Evolutionary conservation across 2,113 vertebrate species (phyloP).

Genomic region (Hucho hucho): DNA sequence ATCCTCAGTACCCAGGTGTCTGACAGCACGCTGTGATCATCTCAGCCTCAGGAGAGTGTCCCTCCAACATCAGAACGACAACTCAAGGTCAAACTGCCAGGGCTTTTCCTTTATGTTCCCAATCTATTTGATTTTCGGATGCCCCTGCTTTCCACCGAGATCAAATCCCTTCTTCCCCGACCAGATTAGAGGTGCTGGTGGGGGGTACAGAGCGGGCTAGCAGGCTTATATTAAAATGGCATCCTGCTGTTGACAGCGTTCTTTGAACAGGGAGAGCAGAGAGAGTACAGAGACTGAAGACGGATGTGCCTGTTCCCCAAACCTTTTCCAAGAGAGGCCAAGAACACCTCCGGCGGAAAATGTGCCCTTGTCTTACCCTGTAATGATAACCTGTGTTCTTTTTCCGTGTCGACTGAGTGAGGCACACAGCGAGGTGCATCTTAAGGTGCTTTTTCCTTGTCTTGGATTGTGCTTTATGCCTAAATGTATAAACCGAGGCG

Average conservation of each 20-base stretch:
- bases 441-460: not conserved
- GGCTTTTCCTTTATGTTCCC: slow-evolving; percentile 29
- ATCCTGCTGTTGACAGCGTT: slow-evolving; percentile 44
- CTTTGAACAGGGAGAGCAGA: slow-evolving; percentile 36
- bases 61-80: slow-evolving; percentile 35
- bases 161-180: slow-evolving; percentile 60
- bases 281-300: slow-evolving; percentile 4
- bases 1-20: slow-evolving; percentile 39
- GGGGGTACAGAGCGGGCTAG: slow-evolving; percentile 16
- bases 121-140: slow-evolving; percentile 45
- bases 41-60: slow-evolving; percentile 31
- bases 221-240: slow-evolving; percentile 48
- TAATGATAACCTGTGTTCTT: slow-evolving; percentile 10
- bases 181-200: slow-evolving; percentile 49
- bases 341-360: slow-evolving; percentile 26
- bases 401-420: slow-evolving; percentile 10
- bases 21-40: slow-evolving; percentile 41
- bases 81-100: slow-evolving; percentile 50
- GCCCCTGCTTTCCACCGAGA: slow-evolving; percentile 43
- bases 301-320: slow-evolving; percentile 18
- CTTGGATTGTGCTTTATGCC: not conserved
- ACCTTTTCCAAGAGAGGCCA: not conserved
- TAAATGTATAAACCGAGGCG: not conserved
- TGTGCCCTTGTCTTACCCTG: slow-evolving; percentile 12
- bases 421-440: not conserved